Evolutionary conservation across 2,888 invertebrate species (phyloP), one percentile per base, ranked within the genome.

Genomic region (Drosophila incognita): DNA sequence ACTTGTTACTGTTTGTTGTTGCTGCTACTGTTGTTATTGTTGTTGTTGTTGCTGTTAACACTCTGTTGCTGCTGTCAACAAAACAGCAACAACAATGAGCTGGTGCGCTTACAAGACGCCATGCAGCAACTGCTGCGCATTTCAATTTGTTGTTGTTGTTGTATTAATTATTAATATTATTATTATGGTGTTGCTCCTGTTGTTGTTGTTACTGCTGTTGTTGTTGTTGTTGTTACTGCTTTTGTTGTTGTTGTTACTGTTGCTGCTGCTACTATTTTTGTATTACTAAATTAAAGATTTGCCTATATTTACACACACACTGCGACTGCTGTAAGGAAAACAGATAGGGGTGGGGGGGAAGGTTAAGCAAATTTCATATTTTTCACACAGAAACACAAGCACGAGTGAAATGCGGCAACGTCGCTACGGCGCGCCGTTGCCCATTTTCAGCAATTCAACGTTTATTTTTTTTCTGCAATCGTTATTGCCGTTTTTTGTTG

Each of bases 231-330:
- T 56, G 40, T 11, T 56, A 48, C 48, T 69, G 49, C 33, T 53
- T 24, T 27, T 69, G 51, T 68, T 58, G 33, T 53, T 35, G 42
- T 65, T 67, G 49, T 56, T 69, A 49, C 33, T 57, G 29, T 36
- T 69, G 51, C 6, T 42, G 11, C 7, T 46, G 21, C 13, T 46
- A 15, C 24, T 46, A 46, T 24, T 46, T 42, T 68, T 58, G 36
- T 61, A 64, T 73, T 62, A 63, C 52, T 71, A 58, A 65, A 60
- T 79, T 70, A 59, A 63, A 61, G 62, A 62, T 79, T 76, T 78
- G 74, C 74, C 71, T 76, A 77, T 78, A 73, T 76, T 69, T 74
- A 78, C 76, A 73, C 67, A 76, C 78, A 78, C 64, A 42, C 60
- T 65, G 63, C 61, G 58, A 62, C 69, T 69, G 76, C 79, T 77